phyloP scores from a whole-genome alignment of 1,140 invertebrate species.

The Tetramorium alpestre region DNA sequence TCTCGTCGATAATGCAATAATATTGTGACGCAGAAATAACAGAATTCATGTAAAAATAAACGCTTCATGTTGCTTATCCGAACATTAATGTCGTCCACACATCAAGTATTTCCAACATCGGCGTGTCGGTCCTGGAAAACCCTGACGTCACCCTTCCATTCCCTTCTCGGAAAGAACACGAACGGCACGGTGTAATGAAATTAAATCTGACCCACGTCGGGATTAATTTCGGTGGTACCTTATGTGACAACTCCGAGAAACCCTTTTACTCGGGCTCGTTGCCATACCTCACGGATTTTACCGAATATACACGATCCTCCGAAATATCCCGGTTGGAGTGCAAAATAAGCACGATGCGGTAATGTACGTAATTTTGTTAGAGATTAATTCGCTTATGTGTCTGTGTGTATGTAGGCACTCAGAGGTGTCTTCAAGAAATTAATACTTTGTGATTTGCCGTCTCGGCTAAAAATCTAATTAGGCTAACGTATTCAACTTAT shows the following conservation, averaged over 20 bases:
- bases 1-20: neutral
- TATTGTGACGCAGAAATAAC: neutral
- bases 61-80: neutral
- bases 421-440: neutral
- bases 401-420: neutral
- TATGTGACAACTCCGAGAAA: neutral
- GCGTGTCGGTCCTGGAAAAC: neutral
- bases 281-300: neutral
- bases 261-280: neutral
- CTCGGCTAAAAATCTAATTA: neutral
- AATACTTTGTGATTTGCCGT: neutral
- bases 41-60: neutral
- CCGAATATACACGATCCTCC: neutral
- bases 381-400: constrained; percentile 40
- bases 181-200: constrained; percentile 27
- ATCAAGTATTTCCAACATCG: neutral
- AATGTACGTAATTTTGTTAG: constrained; percentile 39
- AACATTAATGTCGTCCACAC: neutral
- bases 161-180: constrained; percentile 4
- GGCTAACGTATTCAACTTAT: neutral
- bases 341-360: constrained; percentile 23
- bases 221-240: constrained; percentile 63
- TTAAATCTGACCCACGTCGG: constrained; percentile 63
- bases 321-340: neutral
- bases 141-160: neutral